Conservation (phyloP, 1,140 invertebrate species). For the Olivierus martensii region DNA sequence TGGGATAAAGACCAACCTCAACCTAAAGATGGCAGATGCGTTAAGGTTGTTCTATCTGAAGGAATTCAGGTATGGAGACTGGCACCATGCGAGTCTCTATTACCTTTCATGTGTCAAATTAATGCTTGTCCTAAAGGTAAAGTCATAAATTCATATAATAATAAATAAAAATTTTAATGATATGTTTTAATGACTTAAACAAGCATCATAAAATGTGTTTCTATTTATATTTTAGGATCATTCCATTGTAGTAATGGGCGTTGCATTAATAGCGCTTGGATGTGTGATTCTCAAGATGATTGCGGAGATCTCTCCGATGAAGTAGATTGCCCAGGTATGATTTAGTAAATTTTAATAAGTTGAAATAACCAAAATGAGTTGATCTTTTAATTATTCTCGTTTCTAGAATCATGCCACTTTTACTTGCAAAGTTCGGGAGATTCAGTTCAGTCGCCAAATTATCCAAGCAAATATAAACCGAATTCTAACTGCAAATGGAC, state of each 20-base stretch:
- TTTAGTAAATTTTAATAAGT: neutral
- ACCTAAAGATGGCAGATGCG: slow-evolving; percentile 70
- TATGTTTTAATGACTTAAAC: no score
- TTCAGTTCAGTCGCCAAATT: slow-evolving; percentile 85
- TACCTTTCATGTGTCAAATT: slow-evolving; percentile 86
- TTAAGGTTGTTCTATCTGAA: slow-evolving; percentile 49
- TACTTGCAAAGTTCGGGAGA: slow-evolving; percentile 74
- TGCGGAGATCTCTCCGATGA: slow-evolving; percentile 86
- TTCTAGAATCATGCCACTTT: slow-evolving; percentile 58
- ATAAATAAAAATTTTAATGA: no score
- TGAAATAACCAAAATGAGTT: neutral
- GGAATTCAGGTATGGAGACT: slow-evolving; percentile 70
- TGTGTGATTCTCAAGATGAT: slow-evolving; percentile 83
- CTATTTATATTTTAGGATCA: slow-evolving; percentile 42
- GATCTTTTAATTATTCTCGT: neutral
- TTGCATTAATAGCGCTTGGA: slow-evolving; percentile 74
- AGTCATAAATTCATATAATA: neutral
- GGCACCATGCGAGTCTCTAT: slow-evolving; percentile 78
- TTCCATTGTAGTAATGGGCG: slow-evolving; percentile 84
- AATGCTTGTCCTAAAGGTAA: slow-evolving; percentile 78
- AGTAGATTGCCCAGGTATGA: slow-evolving; percentile 55
- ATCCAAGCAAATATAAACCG: slow-evolving; percentile 79
- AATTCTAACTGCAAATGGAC: slow-evolving; percentile 94
- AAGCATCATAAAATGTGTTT: no score
- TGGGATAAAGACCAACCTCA: slow-evolving; percentile 57